Conservation (phyloP, 2,113 vertebrate genomes). For the Agelaius phoeniceus region DNA sequence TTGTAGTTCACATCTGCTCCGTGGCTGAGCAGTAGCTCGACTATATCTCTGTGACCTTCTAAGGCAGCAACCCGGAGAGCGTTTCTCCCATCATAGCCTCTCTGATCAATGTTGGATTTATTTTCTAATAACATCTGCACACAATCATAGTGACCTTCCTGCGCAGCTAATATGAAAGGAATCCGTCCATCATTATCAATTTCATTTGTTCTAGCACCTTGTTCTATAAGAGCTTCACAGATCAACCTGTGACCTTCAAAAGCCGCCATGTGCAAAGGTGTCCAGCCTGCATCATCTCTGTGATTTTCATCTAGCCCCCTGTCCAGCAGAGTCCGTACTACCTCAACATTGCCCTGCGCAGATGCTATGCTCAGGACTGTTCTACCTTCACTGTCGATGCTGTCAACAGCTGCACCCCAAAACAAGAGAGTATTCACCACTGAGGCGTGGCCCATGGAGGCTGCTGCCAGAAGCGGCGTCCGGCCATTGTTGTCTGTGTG, state of each 20-base stretch:
- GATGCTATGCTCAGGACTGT: conserved; percentile 97
- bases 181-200: conserved; percentile 96
- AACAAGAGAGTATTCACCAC: conserved; percentile 95
- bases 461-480: conserved; percentile 94
- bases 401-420: conserved; percentile 97
- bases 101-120: conserved; percentile 90
- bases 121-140: conserved; percentile 93
- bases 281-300: conserved; percentile 96
- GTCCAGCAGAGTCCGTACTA: conserved; percentile 96
- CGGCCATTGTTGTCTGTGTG: conserved; percentile 96
- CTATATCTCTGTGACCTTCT: conserved; percentile 94
- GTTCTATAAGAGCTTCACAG: conserved; percentile 95
- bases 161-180: conserved; percentile 89
- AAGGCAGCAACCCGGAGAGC: conserved; percentile 90
- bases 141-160: conserved; percentile 97
- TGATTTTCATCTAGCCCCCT: conserved; percentile 97
- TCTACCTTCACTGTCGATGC: conserved; percentile 95
- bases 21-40: conserved; percentile 90
- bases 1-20: conserved; percentile 91
- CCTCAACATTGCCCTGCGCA: conserved; percentile 96
- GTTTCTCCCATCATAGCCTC: conserved; percentile 95
- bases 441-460: conserved; percentile 96
- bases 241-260: conserved; percentile 96
- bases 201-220: conserved; percentile 93
- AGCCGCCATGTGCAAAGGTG: conserved; percentile 95